Conservation (phyloP, 2,113 vertebrate genomes). For the Actinemys pallida region DNA sequence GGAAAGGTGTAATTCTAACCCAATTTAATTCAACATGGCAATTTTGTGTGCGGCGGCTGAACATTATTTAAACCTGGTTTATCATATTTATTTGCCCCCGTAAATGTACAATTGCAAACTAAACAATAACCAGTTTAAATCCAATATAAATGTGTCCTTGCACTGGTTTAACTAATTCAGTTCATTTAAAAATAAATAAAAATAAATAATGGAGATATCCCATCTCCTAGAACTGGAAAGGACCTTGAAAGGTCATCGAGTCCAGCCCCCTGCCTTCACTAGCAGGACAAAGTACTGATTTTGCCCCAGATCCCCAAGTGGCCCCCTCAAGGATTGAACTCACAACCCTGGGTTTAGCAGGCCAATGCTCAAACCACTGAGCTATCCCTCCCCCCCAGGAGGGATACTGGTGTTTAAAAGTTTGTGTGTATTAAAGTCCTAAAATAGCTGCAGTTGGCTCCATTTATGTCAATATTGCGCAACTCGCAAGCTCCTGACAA, state of each 20-base stretch:
- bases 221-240: no score
- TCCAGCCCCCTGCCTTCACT: no score
- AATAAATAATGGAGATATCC: no score
- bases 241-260: no score
- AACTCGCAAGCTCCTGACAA: not conserved
- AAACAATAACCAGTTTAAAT: not conserved
- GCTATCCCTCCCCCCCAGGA: no score
- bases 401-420: not conserved
- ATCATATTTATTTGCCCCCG: not conserved
- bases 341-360: no score
- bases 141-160: not conserved
- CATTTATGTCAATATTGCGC: not conserved
- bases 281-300: no score
- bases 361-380: no score
- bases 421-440: not conserved
- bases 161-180: not conserved
- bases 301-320: no score
- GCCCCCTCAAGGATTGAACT: no score
- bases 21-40: not conserved
- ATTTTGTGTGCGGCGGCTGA: not conserved
- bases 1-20: not conserved
- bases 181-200: not conserved
- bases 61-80: not conserved
- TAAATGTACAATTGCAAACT: no score
- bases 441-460: not conserved